Evolutionary conservation across 2,113 vertebrate species (phyloP).

Genomic region (Ascaphus truei): DNA sequence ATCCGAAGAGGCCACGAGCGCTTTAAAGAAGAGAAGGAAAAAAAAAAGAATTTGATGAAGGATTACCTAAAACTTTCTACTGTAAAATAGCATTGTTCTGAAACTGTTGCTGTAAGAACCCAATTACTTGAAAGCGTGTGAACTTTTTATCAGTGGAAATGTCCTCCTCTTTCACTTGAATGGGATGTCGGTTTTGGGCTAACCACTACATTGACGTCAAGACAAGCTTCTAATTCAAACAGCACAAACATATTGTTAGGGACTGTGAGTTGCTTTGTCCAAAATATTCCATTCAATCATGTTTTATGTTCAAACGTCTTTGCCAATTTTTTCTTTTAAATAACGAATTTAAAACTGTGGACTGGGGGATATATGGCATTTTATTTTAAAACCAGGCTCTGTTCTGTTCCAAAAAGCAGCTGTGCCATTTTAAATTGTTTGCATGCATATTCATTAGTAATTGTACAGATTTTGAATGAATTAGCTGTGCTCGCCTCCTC

Average conservation of each 20-base stretch:
- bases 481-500: constrained; percentile 59
- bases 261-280: constrained; percentile 67
- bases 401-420: constrained; percentile 53
- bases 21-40: constrained; percentile 81
- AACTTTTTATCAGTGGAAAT: constrained; percentile 66
- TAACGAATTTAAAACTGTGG: constrained; percentile 61
- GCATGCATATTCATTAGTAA: constrained; percentile 66
- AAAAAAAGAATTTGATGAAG: constrained; percentile 56
- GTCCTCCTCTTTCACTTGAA: constrained; percentile 62
- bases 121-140: constrained; percentile 62
- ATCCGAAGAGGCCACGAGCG: constrained; percentile 88
- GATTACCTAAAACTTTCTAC: constrained; percentile 49
- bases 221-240: constrained; percentile 70
- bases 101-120: constrained; percentile 56
- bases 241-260: constrained; percentile 58
- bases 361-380: constrained; percentile 52
- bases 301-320: constrained; percentile 61
- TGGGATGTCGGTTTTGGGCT: constrained; percentile 66
- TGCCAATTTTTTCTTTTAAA: constrained; percentile 60
- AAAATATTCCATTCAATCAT: constrained; percentile 52
- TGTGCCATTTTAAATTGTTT: constrained; percentile 61
- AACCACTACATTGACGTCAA: constrained; percentile 64
- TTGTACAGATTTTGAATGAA: constrained; percentile 58
- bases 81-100: constrained; percentile 58
- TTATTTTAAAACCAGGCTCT: constrained; percentile 50